Evolutionary conservation across 2,888 invertebrate genomes (phyloP).

Genomic region (Lasioglossum malachurum): DNA sequence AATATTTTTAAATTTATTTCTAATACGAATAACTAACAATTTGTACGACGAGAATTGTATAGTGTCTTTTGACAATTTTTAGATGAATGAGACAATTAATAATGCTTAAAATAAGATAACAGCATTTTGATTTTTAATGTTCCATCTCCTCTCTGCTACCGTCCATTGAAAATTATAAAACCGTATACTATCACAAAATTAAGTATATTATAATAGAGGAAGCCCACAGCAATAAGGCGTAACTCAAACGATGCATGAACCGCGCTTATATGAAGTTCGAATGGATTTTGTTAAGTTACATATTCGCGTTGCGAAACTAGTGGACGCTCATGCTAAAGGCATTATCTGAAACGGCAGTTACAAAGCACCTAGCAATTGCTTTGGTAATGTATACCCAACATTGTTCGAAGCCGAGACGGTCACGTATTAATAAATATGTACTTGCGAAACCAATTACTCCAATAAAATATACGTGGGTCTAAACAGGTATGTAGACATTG

Average conservation of each 20-base stretch:
- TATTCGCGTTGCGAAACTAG: neutral
- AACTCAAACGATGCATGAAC: neutral
- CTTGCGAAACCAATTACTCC: neutral
- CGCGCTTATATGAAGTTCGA: neutral
- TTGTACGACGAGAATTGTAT: too few species aligned
- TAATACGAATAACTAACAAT: neutral
- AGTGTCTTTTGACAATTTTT: too few species aligned
- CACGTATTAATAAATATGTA: neutral
- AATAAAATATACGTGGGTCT: neutral
- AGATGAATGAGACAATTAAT: too few species aligned
- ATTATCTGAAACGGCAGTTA: conserved; percentile 2
- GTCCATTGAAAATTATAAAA: neutral
- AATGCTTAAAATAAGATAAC: too few species aligned
- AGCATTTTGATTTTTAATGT: too few species aligned
- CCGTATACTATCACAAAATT: neutral
- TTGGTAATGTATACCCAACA: neutral
- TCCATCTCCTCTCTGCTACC: neutral
- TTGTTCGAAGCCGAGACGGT: neutral
- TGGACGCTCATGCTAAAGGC: neutral
- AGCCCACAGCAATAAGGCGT: neutral
- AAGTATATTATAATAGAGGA: neutral
- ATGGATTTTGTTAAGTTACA: conserved; percentile 12
- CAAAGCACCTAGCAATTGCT: neutral
- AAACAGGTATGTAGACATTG: neutral
- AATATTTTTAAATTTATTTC: neutral